phyloP scores from a whole-genome alignment of 2,888 invertebrate genomes.

The Clanis bilineata region DNA sequence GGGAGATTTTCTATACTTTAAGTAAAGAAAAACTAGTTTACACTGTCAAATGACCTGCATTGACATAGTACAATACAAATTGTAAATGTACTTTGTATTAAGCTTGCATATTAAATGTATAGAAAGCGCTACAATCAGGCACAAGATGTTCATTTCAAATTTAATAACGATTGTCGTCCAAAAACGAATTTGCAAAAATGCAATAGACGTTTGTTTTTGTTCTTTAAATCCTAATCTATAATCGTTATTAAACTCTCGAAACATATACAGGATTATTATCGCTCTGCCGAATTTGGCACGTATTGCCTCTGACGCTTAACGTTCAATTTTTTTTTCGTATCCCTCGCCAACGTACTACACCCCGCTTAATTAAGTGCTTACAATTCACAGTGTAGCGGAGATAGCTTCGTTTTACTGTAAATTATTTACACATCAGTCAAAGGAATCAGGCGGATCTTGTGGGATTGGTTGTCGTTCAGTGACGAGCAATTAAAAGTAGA shows the following conservation, averaged over 20 bases:
- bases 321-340: conserved; percentile 13
- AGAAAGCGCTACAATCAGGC: neutral
- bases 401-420: conserved; percentile 9
- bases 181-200: too few relatives aligned
- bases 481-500: neutral
- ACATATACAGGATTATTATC: neutral
- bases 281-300: neutral
- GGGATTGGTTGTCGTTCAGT: neutral
- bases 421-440: conserved; percentile 12
- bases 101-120: too few relatives aligned
- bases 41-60: neutral
- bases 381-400: conserved; percentile 17
- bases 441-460: conserved; percentile 1
- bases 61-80: neutral
- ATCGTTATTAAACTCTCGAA: too few relatives aligned
- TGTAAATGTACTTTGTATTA: neutral
- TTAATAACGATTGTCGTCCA: too few relatives aligned
- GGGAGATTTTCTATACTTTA: too few relatives aligned
- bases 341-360: conserved; percentile 5
- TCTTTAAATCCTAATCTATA: too few relatives aligned
- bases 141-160: too few relatives aligned
- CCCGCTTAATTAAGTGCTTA: conserved; percentile 14
- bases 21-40: neutral
- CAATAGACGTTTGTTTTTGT: too few relatives aligned
- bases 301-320: conserved; percentile 15